A percentile compares a stretch with the other conserved stretches of the same genome.
phyloP scores from a whole-genome alignment of 2,113 vertebrate genomes.

The Nibea albiflora region DNA sequence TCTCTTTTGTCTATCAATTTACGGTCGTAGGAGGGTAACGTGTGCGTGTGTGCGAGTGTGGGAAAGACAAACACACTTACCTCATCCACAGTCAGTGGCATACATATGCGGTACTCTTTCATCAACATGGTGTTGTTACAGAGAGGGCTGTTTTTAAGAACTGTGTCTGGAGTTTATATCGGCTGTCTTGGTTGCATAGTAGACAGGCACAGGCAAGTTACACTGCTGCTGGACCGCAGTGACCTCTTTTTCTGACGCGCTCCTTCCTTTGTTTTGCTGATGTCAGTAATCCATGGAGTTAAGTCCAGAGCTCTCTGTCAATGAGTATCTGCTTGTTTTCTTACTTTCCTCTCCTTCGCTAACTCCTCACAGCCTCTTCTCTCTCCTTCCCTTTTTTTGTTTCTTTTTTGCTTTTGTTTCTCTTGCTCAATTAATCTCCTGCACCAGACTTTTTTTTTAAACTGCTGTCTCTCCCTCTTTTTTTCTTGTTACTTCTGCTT shows the following conservation, averaged over 20 bases:
- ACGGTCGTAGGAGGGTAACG: slow-evolving; percentile 1
- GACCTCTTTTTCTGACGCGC: slow-evolving; percentile 60
- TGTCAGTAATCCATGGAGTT: slow-evolving; percentile 64
- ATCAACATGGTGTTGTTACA: slow-evolving; percentile 85
- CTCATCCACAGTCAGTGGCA: slow-evolving; percentile 95
- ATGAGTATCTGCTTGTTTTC: slow-evolving; percentile 67
- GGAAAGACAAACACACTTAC: slow-evolving; percentile 83
- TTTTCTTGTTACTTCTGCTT: slow-evolving; percentile 46
- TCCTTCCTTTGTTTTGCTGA: slow-evolving; percentile 64
- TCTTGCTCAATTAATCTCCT: slow-evolving; percentile 55
- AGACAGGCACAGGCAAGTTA: slow-evolving; percentile 37
- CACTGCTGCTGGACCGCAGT: slow-evolving; percentile 39
- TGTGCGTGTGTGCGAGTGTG: slow-evolving; percentile 38
- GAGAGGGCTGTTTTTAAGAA: slow-evolving; percentile 30
- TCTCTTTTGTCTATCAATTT: slow-evolving; percentile 19
- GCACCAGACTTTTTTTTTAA: slow-evolving; percentile 24
- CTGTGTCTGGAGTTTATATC: slow-evolving; percentile 36
- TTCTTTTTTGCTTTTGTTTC: slow-evolving; percentile 18
- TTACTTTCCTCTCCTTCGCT: slow-evolving; percentile 19
- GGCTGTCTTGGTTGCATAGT: slow-evolving; percentile 51
- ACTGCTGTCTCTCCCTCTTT: slow-evolving; percentile 25
- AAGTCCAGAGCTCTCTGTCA: slow-evolving; percentile 62
- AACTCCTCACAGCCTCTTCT: slow-evolving; percentile 29
- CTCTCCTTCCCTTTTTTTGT: neutral
- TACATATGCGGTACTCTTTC: slow-evolving; percentile 95